Base-by-base conservation (phyloP, 1,140 invertebrate species). In the Drosophila serrata region DNA sequence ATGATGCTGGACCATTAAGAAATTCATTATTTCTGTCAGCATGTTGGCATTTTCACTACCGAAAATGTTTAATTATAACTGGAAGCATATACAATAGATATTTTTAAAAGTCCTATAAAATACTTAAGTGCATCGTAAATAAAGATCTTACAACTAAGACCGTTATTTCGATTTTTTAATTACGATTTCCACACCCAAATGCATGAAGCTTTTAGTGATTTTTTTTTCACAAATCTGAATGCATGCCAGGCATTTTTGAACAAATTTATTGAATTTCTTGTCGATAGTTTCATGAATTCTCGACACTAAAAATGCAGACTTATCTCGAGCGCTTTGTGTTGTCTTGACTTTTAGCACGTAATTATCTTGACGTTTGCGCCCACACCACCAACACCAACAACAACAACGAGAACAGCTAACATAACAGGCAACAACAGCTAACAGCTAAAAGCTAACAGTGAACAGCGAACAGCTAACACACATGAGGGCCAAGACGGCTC, bases 331-430 rank as follows among this genome's bases (percentile, higher is more conserved):
- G 76, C 63, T 82, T 88, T 80, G 82, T 59, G 60, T 80, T 79
- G 62, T 80, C 67, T 77, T 80, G 84, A 84, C 76, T 84, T 81
- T 88, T 81, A 88, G 68, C 85, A 70, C 77, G 57, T 88, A 80
- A 77, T 81, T 88, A 88, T 88, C 85, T 70, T 79, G 60, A 81
- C 80, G 70, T 57, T 46, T 73, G 61, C 85, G 73, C 84, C 84
- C 65, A 88, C 84, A 64, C 43, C 42, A 57, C 12, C 40, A 60
- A 22, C 49, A 55, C 17, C 65, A 37, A 27, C 40, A 57, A 39
- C 45, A 57, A 43, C 72, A 73, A 48, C 49, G 57, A 37, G 45
- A 61, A 61, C 69, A 79, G 51, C 65, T 35, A 63, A 46, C 33
- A 35, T 15, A 63, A 42, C 53, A 19, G 9, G 11, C 7, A 48